A percentile compares a stretch with the other conserved stretches of the same genome.
Evolutionary conservation across 1,140 invertebrate species (phyloP).

Genomic region (Coenobita brevimanus): DNA sequence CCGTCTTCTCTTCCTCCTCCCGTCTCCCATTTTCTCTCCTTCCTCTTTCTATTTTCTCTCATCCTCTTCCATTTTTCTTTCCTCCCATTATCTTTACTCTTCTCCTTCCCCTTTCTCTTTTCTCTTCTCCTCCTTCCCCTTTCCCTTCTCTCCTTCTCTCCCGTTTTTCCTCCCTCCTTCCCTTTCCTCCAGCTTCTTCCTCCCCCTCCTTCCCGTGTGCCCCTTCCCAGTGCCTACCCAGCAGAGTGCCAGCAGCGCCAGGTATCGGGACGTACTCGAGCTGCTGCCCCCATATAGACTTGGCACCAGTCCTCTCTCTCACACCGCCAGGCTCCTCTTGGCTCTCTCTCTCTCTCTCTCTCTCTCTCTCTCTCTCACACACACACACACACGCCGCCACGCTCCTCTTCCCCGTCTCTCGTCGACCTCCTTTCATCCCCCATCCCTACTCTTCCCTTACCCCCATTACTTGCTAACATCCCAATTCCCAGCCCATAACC

Average conservation of each 20-base stretch:
- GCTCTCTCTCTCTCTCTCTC: background rate
- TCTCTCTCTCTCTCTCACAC: conserved; percentile 1
- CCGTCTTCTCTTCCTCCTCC: background rate
- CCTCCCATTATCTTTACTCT: background rate
- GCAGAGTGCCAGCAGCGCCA: no score
- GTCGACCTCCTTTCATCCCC: background rate
- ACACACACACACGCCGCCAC: background rate
- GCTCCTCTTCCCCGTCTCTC: background rate
- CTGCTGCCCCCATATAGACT: background rate
- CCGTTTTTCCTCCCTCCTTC: background rate
- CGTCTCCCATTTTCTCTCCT: background rate
- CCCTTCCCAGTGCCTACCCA: background rate
- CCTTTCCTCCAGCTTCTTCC: background rate
- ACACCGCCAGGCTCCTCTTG: background rate
- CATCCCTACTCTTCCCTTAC: background rate
- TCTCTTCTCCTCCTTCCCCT: background rate
- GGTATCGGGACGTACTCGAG: no score
- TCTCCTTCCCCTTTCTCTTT: background rate
- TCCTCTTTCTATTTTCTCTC: background rate
- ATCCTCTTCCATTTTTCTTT: background rate
- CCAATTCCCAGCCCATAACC: background rate
- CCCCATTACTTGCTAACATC: background rate
- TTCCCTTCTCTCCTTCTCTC: background rate
- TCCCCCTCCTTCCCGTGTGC: background rate
- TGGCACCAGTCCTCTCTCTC: background rate